Evolutionary conservation across 2,888 invertebrate genomes (phyloP).

Genomic region (Acrocera orbiculus): DNA sequence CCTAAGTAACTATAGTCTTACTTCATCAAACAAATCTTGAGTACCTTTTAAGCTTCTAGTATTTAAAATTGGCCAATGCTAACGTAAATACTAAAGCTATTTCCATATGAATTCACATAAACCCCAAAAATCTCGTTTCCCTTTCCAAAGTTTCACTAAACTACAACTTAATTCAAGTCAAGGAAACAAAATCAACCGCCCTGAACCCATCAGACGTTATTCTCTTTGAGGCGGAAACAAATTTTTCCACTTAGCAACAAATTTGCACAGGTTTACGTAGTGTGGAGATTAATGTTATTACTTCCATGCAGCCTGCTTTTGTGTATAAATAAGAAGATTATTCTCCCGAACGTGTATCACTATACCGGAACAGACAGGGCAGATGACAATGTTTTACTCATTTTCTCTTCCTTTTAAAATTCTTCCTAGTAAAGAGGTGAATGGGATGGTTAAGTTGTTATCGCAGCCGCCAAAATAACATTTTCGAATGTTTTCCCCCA

Average conservation of each 20-base stretch:
- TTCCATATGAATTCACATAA: too few relatives aligned
- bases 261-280: conserved; percentile 11
- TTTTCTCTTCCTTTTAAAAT: too few relatives aligned
- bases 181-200: conserved; percentile 8
- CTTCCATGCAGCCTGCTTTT: conserved; percentile 15
- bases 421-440: too few relatives aligned
- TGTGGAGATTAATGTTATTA: conserved; percentile 17
- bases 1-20: too few relatives aligned
- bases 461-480: conserved; percentile 8
- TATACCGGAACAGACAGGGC: too few relatives aligned
- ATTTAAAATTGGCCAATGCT: too few relatives aligned
- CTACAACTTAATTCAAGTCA: conserved; percentile 3
- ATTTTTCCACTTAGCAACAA: conserved; percentile 12
- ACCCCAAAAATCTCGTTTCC: conserved; percentile 3
- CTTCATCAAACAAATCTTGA: too few relatives aligned
- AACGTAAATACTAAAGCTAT: too few relatives aligned
- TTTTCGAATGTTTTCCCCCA: conserved; percentile 1
- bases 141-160: neutral
- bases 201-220: conserved; percentile 8
- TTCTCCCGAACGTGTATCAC: conserved; percentile 14
- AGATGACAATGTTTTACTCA: too few relatives aligned
- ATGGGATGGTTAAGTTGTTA: conserved; percentile 6
- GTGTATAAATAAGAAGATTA: conserved; percentile 17
- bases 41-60: too few relatives aligned
- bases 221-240: conserved; percentile 7